These are phyloP conservation scores for Manis pentadactyla DNA, from an alignment of 2,797 vertebrate species.

Conservation along the genomic window DNA sequence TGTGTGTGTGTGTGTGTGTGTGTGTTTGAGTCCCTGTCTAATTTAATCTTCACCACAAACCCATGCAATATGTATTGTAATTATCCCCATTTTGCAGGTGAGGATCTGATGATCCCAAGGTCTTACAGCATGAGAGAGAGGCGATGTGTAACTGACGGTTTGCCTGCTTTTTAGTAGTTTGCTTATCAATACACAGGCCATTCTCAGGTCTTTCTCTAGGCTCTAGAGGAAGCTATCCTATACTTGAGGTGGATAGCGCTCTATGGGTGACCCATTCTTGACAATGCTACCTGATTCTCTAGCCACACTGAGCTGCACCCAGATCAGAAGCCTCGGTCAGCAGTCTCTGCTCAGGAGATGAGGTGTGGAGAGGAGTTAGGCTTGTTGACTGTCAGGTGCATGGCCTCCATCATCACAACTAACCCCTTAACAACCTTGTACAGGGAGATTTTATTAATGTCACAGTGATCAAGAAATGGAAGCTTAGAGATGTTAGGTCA, in stretches of 20 bases:
- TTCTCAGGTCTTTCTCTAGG: background rate
- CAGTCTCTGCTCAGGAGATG: background rate
- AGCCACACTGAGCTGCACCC: fast-evolving
- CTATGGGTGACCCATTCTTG: background rate
- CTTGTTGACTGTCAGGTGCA: background rate
- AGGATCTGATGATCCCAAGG: background rate
- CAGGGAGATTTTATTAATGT: background rate
- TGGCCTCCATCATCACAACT: background rate
- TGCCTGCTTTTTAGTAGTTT: background rate
- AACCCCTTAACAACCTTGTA: background rate
- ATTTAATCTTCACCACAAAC: background rate
- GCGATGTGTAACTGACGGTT: background rate
- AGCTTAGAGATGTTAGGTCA: background rate
- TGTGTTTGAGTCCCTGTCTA: background rate
- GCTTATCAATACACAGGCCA: background rate
- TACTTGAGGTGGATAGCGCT: background rate
- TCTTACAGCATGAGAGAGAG: background rate
- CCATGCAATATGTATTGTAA: background rate
- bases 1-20: background rate
- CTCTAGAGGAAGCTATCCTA: background rate
- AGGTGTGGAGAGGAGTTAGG: background rate
- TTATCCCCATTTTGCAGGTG: background rate
- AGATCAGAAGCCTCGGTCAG: background rate
- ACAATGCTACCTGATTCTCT: background rate
- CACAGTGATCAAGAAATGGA: background rate